Evolutionary conservation across 2,113 vertebrate genomes (phyloP), one percentile per base, ranked within the genome.

Genomic region (Cochlearius cochlearius): DNA sequence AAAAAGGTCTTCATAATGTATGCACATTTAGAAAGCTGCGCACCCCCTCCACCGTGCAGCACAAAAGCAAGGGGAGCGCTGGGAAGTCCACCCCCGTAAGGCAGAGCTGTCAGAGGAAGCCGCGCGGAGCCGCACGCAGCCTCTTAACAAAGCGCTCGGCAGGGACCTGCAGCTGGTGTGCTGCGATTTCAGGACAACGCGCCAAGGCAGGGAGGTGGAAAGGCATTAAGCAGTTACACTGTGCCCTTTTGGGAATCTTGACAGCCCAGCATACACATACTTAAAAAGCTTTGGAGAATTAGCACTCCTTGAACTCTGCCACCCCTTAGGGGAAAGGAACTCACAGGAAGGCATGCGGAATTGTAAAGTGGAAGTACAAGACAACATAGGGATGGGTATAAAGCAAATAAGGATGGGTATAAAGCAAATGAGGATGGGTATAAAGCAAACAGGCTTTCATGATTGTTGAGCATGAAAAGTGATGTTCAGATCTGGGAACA

Each of bases 51-150:
- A 7, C 30, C 27, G 38, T 6, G 8, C 74, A 88, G 41, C 41
- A 92, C 62, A 76, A 45, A 84, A 71, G 21, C 1, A 2, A 58
- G 39, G 26, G 68, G 22, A 66, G 25, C 27, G 11, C 8, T 27
- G 50, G 72, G 60, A 81, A 92, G 85, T 67, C 32, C 63, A 9
- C 9, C 32, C 29, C 58, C 3, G 1, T 14, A 39, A 43, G 34
- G 59, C 64, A 74, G 52, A 88, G 32, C 60, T 78, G 81, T 62
- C 91, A 49, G 88, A 76, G 49, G 38, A 72, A 80, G 53, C 1
- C 0, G 19, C 1, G 2, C 1, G 0, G 47, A 50, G 66, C 41
- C 1, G 1, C 47, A 26, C 3, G 4, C 23, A 2, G 0, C 4
- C 1, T 43, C 47, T 45, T 63, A 68, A 76, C 52, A 79, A 86